These are phyloP conservation scores for Pangasius macronema DNA, from an alignment of 2,797 vertebrate species.

Conservation along the genomic window DNA sequence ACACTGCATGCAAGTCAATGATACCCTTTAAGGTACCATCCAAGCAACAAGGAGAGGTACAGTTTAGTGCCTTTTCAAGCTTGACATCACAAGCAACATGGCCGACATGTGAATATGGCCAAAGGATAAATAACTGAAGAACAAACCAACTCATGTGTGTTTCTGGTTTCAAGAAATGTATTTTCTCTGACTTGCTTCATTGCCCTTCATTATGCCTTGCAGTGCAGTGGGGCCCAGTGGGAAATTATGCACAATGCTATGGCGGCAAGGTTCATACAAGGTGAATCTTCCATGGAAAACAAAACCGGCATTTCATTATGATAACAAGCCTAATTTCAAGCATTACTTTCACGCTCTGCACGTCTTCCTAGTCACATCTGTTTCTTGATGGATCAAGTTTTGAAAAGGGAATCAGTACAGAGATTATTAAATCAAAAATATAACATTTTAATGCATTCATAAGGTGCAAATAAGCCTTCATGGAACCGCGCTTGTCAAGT, in stretches of 20 bases:
- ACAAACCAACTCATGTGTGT: not conserved
- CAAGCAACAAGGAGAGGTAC: not conserved
- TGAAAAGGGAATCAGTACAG: not conserved
- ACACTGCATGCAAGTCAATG: not conserved
- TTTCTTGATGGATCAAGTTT: not conserved
- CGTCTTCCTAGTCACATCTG: not conserved
- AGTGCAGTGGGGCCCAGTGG: not conserved
- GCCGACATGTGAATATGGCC: not conserved
- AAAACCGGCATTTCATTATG: constrained; percentile 15
- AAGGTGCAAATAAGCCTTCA: constrained; percentile 6
- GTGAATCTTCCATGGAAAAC: not conserved
- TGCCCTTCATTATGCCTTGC: not conserved
- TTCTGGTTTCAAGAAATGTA: not conserved
- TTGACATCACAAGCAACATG: not conserved
- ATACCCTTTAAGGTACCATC: not conserved
- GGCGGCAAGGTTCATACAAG: not conserved
- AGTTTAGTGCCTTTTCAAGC: not conserved
- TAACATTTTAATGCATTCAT: not conserved
- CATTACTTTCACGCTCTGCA: not conserved
- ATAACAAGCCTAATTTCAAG: not conserved
- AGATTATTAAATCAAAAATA: not conserved
- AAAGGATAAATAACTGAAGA: not conserved
- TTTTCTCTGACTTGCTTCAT: not conserved
- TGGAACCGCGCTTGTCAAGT: not conserved
- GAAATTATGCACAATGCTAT: not conserved